phyloP scores from a whole-genome alignment of 2,888 invertebrate genomes.

The Agrilus cyanescens region DNA sequence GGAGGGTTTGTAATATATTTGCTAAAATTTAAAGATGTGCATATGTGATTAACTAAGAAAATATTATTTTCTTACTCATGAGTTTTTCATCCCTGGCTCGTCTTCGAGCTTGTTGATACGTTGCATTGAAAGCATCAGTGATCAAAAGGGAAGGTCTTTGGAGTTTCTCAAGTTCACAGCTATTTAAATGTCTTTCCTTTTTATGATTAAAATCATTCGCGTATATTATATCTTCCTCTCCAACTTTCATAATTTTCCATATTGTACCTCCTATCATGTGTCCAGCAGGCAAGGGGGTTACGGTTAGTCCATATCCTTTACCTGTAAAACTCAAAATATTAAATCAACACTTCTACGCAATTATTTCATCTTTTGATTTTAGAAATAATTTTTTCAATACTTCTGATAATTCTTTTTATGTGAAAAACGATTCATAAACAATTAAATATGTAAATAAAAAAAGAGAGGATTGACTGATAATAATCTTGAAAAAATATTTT shows the following conservation, averaged over 20 bases:
- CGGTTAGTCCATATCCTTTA: conserved; percentile 90
- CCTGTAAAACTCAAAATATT: conserved; percentile 39
- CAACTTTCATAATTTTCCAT: conserved; percentile 96
- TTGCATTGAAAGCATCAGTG: conserved; percentile 91
- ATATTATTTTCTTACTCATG: conserved; percentile 58
- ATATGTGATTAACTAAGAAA: background rate
- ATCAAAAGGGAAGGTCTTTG: conserved; percentile 88
- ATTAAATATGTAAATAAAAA: too few relatives aligned
- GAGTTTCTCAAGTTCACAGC: conserved; percentile 83
- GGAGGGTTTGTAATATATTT: conserved; percentile 84
- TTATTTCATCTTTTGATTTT: too few relatives aligned
- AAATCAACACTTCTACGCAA: too few relatives aligned
- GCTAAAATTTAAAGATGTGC: conserved; percentile 41
- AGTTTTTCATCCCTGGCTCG: conserved; percentile 89
- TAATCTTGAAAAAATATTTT: too few relatives aligned
- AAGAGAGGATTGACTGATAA: too few relatives aligned
- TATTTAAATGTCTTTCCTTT: conserved; percentile 93
- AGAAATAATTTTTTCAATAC: too few relatives aligned
- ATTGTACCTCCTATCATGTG: conserved; percentile 98
- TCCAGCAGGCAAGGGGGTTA: conserved; percentile 91
- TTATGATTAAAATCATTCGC: conserved; percentile 99
- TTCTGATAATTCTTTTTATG: too few relatives aligned
- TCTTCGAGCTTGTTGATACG: conserved; percentile 82
- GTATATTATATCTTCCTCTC: conserved; percentile 97
- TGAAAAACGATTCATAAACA: too few relatives aligned